Percentiles rank a stretch among this genome's conserved stretches.
Conservation (phyloP, 2,797 vertebrate species). For the Gallirallus australis region DNA sequence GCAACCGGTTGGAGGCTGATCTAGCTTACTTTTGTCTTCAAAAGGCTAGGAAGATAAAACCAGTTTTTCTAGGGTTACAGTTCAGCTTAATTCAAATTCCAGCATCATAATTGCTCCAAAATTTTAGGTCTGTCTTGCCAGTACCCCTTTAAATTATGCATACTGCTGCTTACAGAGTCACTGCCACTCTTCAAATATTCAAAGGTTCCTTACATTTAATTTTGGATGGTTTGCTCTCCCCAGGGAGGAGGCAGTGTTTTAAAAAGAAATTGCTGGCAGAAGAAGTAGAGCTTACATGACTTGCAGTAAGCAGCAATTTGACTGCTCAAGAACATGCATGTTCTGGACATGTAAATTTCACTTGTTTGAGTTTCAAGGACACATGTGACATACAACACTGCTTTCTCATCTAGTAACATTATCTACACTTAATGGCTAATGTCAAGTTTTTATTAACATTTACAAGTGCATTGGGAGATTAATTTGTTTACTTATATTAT, state of each 20-base stretch:
- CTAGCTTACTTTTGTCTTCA: not conserved
- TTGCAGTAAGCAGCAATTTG: conserved; percentile 25
- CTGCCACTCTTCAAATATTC: conserved; percentile 48
- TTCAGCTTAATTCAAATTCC: not conserved
- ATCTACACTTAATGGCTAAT: conserved; percentile 24
- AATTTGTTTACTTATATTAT: conserved; percentile 68
- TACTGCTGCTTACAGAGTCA: conserved; percentile 24
- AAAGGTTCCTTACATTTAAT: conserved; percentile 48
- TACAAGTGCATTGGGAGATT: conserved; percentile 40
- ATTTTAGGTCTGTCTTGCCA: conserved; percentile 40
- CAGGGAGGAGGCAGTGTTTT: conserved; percentile 15
- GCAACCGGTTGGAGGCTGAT: not conserved
- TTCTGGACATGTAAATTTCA: not conserved
- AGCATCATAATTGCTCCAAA: conserved; percentile 13
- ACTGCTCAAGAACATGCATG: conserved; percentile 14
- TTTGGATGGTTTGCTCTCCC: conserved; percentile 34
- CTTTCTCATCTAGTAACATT: conserved; percentile 17
- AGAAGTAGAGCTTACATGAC: conserved; percentile 11
- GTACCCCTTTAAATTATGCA: conserved; percentile 45
- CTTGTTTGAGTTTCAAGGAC: conserved; percentile 21
- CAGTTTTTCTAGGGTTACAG: not conserved
- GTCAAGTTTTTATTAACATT: conserved; percentile 65
- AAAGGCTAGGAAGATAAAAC: not conserved
- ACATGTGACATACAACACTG: not conserved
- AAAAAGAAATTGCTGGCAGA: not conserved